Evolutionary conservation across 1,140 invertebrate genomes (phyloP), one percentile per base, ranked within the genome.

Genomic region (Pygmarrhopalites habei): DNA sequence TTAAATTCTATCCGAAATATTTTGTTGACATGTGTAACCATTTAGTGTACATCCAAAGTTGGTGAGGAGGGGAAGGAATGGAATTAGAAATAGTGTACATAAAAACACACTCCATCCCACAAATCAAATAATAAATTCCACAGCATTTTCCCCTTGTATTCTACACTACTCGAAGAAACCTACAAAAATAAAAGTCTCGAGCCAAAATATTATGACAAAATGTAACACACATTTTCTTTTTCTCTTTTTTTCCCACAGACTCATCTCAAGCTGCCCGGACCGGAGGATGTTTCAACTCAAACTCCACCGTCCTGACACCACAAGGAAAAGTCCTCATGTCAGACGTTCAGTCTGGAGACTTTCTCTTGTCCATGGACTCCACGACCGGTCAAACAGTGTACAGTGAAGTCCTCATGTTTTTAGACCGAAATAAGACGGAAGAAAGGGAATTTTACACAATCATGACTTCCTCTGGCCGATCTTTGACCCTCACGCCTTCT

Each of bases 401-500:
- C 78, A 91, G 88, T 75, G 85, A 90, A 74, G 89, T 93, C n/a
- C 80, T 93, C 53, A 81, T 90, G 49, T 96, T 95, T 77, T 82
- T 98, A 70, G 92, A 97, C 74, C 81, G 86, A 61, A 82, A 90
- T 69, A 77, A 82, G 1, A 77, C 79, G 5, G 81, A 84, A 56
- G 81, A 77, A 41, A 78, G 85, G 29, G 79, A 83, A 63, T 95
- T 91, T 74, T 77, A 92, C 2, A 77, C 80, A 49, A 72, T 97
- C 12, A 78, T 78, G 19, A 88, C 91, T 0, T 80, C 82, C 30
- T 82, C 84, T 0, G 87, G 87, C 1, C 79, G 78, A 12, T 76
- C 77, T 10, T 78, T 97, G 14, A 87, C 85, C 0, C 79, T 94
- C 10, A 97, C 94, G 0, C 85, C 90, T 0, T 85, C 86, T 1